Evolutionary conservation across 1,140 invertebrate genomes (phyloP), one percentile per base, ranked within the genome.

Genomic region (Coelopa frigida): DNA sequence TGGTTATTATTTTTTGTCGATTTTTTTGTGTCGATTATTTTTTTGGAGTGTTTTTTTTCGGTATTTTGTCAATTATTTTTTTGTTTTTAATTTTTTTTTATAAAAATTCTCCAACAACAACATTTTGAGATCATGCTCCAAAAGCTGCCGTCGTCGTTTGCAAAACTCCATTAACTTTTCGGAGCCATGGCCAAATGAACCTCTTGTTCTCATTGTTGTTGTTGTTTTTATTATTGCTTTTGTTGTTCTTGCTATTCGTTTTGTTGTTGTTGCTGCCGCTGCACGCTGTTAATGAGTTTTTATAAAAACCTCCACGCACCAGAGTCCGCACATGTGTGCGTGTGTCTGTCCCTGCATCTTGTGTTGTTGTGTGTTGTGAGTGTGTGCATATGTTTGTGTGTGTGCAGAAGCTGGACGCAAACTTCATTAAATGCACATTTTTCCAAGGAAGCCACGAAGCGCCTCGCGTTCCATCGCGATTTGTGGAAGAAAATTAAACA

Each of bases 251-350:
- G 21, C 32, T 42, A 29, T 18, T 24, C 40, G 26, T 29, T 29
- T 33, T 32, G 23, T 29, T 23, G 17, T 20, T 47, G 46, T 35
- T 45, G 24, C 31, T 44, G 45, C 35, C 44, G 40, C 27, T 5
- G 56, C 52, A 59, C 52, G 54, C 60, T 64, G 57, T 64, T 64
- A 64, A 64, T 64, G 61, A 64, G 61, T 64, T 64, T 64, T 64
- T 54, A 56, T 59, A 22, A 22, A 3, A 22, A 22, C 20, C 24
- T 38, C n/a, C 14, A 37, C 36, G 22, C 36, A n/a, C 24, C 22
- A 21, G 20, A 29, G 15, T 10, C 11, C 36, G 35, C 36, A 35
- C 5, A 17, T 24, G 27, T 21, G 17, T 5, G 15, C 5, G 33
- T 35, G 33, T 35, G 17, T 20, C 20, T 20, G 15, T 35, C 20